Conservation (phyloP, 1,140 invertebrate genomes). For the Drosophila parabipectinata region DNA sequence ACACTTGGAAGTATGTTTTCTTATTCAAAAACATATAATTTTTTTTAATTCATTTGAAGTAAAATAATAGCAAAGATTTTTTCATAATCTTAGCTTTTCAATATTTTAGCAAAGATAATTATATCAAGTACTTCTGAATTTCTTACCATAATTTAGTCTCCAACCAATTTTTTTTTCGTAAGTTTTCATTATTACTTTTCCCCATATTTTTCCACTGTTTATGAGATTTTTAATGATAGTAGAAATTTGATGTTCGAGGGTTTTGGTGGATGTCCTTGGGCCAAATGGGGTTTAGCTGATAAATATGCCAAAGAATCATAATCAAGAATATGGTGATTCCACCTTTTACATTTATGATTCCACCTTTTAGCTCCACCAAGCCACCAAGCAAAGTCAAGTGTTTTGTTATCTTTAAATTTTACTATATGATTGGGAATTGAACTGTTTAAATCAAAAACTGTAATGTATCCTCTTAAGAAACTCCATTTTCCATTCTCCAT, state of each 20-base stretch:
- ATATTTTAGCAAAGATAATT: background rate
- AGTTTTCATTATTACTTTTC: slow-evolving; percentile 44
- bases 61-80: background rate
- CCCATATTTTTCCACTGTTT: slow-evolving; percentile 40
- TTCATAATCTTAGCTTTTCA: background rate
- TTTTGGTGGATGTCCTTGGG: slow-evolving; percentile 57
- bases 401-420: background rate
- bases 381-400: no score
- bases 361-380: background rate
- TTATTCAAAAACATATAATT: background rate
- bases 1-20: background rate
- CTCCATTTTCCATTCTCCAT: background rate
- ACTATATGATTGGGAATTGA: background rate
- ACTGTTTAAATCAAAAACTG: background rate
- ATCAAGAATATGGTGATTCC: background rate
- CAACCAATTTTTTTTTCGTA: slow-evolving; percentile 2
- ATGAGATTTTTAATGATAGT: slow-evolving; percentile 67
- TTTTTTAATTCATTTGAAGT: background rate
- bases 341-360: background rate
- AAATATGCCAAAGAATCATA: slow-evolving; percentile 6
- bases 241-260: slow-evolving; percentile 61
- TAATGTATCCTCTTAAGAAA: background rate
- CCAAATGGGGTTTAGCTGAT: slow-evolving; percentile 28
- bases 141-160: background rate
- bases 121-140: background rate